Base-by-base conservation (phyloP, 2,888 invertebrate species). In the Sclerodermus sp. region DNA sequence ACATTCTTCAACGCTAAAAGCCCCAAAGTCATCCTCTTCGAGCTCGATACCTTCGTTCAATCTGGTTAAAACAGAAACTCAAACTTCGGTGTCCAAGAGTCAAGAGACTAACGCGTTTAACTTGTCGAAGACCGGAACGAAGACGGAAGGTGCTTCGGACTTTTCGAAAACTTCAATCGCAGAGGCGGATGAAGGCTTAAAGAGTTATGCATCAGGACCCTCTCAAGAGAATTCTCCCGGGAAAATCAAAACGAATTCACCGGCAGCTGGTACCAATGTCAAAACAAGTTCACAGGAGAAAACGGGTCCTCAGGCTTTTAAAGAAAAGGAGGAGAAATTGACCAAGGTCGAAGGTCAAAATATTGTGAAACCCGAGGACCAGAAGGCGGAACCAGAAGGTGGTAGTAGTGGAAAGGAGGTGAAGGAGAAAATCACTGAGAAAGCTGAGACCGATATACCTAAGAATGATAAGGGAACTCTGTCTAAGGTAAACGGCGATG, bases 1-100 rank as follows among this genome's bases (percentile, higher is more conserved):
- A 12, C 70, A 68, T 31, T 67, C 68, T 8, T 57, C 53, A 2
- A 60, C 72, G 1, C 66, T 70, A 1, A 67, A 71, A 9, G 68
- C 70, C 9, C 64, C 70, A 16, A 61, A 68, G 15, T 55, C 68
- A 18, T 61, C 64, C 4, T 62, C 69, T 3, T 57, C 67, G 5
- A 63, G 51, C 13, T 51, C 51, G 1, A 30, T 44, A 9, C 13
- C 45, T 46, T 34, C 13, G 38, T 65, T 62, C n/a, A 55, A 56
- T 15, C 44, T 61, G 1, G 53, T 64, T 1, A 70, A 68, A 17
- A 50, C 49, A 0, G 68, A 71, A 13, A 51, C 59, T 0, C 54
- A 62, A 8, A 50, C 41, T 0, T 48, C 34, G 4, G 34, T n/a
- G 12, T 12, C 12, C 4, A 12, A 12, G 6, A 8, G 56, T 6